Conservation (phyloP, 2,113 vertebrate species). For the Grantiella picta region DNA sequence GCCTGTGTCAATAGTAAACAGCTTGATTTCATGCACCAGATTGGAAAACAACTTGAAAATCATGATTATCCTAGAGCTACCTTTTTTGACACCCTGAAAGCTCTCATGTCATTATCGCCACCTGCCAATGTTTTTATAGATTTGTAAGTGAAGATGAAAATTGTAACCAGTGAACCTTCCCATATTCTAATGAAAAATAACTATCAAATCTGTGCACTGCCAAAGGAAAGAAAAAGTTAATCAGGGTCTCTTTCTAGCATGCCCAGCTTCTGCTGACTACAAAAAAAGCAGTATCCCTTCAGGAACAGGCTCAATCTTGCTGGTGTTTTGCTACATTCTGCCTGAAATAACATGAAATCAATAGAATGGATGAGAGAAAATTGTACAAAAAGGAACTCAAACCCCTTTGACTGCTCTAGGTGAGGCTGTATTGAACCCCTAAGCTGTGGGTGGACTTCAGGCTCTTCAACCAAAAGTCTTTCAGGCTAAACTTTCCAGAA, state of each 20-base stretch:
- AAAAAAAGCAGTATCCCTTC: not conserved
- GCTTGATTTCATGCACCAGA: slow-evolving; percentile 30
- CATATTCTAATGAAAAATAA: not conserved
- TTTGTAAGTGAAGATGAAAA: not conserved
- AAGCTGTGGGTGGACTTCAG: not conserved
- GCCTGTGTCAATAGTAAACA: slow-evolving; percentile 35
- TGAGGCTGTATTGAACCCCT: not conserved
- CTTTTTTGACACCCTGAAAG: slow-evolving; percentile 44
- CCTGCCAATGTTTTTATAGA: not conserved
- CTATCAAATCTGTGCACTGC: not conserved
- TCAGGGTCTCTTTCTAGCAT: not conserved
- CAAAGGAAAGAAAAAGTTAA: not conserved
- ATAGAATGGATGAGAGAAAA: not conserved
- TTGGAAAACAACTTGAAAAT: slow-evolving; percentile 49
- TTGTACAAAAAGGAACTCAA: not conserved
- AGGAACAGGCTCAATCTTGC: not conserved
- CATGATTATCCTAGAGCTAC: slow-evolving; percentile 28
- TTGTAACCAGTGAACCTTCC: not conserved
- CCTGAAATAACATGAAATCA: not conserved
- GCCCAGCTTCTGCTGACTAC: not conserved
- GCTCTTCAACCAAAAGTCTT: not conserved
- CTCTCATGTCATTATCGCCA: slow-evolving; percentile 36
- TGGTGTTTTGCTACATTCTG: not conserved
- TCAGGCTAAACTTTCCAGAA: not conserved
- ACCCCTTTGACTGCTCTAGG: not conserved